Evolutionary conservation across 2,888 invertebrate genomes (phyloP).

Genomic region (Diplazon laetatorius): DNA sequence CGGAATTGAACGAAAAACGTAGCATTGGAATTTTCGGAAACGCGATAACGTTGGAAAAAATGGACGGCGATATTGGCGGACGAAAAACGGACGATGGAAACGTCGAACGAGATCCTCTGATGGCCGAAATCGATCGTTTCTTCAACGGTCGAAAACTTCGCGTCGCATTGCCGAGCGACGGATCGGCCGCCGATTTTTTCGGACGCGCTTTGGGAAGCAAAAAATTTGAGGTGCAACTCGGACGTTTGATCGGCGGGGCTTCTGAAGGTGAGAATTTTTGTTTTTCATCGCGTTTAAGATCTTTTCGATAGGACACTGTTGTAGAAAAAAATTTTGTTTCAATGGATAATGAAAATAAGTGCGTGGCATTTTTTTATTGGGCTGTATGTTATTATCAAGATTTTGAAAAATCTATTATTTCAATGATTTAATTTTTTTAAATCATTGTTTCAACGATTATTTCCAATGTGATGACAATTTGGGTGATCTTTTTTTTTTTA

Average conservation of each 20-base stretch:
- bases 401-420: too few relatives aligned
- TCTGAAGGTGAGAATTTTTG: slow-evolving; percentile 77
- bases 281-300: slow-evolving; percentile 9
- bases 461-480: too few relatives aligned
- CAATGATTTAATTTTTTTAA: too few relatives aligned
- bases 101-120: slow-evolving; percentile 73
- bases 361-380: too few relatives aligned
- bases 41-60: slow-evolving; percentile 76
- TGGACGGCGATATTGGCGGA: too few relatives aligned
- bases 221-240: slow-evolving; percentile 75
- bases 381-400: too few relatives aligned
- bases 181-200: slow-evolving; percentile 77
- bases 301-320: too few relatives aligned
- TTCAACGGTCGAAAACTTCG: slow-evolving; percentile 75
- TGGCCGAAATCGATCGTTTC: slow-evolving; percentile 77
- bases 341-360: too few relatives aligned
- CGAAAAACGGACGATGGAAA: slow-evolving; percentile 52
- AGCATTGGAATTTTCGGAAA: slow-evolving; percentile 76
- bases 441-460: too few relatives aligned
- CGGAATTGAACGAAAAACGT: slow-evolving; percentile 73
- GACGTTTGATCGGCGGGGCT: slow-evolving; percentile 73
- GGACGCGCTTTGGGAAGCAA: slow-evolving; percentile 78
- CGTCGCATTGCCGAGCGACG: slow-evolving; percentile 76
- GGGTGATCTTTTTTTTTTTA: too few relatives aligned
- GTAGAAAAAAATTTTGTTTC: too few relatives aligned